Base-by-base conservation (phyloP, 92 coral and sea anemone genomes). In the Zoanthus sociatus region DNA sequence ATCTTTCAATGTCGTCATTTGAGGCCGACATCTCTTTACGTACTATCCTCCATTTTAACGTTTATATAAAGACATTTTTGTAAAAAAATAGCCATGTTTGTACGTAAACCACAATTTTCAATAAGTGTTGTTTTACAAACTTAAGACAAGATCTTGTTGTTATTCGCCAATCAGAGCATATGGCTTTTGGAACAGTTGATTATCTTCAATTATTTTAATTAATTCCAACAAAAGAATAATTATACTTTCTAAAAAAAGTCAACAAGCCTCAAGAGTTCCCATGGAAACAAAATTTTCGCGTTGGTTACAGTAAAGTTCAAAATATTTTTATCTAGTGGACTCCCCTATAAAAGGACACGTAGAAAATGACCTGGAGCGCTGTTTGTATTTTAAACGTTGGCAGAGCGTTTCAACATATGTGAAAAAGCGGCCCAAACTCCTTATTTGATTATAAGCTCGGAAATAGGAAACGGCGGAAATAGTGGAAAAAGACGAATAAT, bases 231-330 rank as follows among this genome's bases (percentile, higher is more conserved):
- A 79, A 60, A 44, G 73, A 79, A 78, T 4, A 50, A 48, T 32
- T 17, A 14, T 78, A 30, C 31, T 12, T 21, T 14, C 32, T 6
- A 76, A 20, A n/a, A 9, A 21, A 51, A 4, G 63, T 2, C n/a
- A 76, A 77, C 12, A 2, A 64, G 69, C 14, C 6, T 3, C 33
- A 33, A 12, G 9, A 60, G 85, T 81, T 46, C 20, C 85, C 47
- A 81, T 81, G 75, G 85, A 44, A 81, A 81, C 85, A 15, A 37
- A 79, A 17, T 15, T 30, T 76, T 51, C 6, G 55, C 55, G 55
- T 76, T 37, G 42, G 4, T n/a, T 10, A 48, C 53, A 48, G 26
- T 26, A 26, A 26, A 26, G 26, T 26, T 26, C 26, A 26, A 26
- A 26, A 26, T 26, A 26, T 26, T 26, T 26, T 26, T 26, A 26